Percentiles rank a stretch among this genome's conserved stretches.
phyloP scores from a whole-genome alignment of 2,113 vertebrate species.

The Merops nubicus region DNA sequence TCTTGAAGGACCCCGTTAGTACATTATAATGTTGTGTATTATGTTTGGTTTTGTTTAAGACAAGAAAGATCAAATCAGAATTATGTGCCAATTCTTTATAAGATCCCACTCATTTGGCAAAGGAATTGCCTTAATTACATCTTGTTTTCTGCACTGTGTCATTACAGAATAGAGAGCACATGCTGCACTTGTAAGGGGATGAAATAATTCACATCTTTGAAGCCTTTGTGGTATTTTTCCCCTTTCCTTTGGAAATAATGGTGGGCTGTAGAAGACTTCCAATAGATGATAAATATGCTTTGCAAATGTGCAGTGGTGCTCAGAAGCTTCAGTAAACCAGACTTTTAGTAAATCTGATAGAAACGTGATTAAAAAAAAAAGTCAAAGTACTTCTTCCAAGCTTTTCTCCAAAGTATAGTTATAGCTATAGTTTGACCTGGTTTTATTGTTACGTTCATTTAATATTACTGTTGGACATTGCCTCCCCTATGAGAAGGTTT shows the following conservation, averaged over 20 bases:
- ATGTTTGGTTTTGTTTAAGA: constrained; percentile 28
- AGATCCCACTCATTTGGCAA: constrained; percentile 40
- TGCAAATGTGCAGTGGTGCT: not conserved
- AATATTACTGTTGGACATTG: not conserved
- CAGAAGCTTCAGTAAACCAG: not conserved
- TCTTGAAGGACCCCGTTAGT: not conserved
- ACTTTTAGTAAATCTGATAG: not conserved
- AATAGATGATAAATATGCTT: not conserved
- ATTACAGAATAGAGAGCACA: constrained; percentile 23
- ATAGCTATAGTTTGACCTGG: not conserved
- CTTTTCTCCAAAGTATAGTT: not conserved
- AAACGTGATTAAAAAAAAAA: not conserved
- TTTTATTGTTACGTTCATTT: not conserved
- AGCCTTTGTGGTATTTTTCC: not conserved
- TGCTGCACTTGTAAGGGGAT: not conserved
- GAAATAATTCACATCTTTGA: constrained; percentile 25
- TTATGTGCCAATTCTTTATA: constrained; percentile 12
- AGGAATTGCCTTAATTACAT: constrained; percentile 42
- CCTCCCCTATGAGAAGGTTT: not conserved
- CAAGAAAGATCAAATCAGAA: constrained; percentile 4
- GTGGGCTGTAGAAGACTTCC: not conserved
- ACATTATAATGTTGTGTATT: not conserved
- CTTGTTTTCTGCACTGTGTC: constrained; percentile 23
- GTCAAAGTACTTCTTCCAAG: not conserved
- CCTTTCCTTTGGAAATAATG: not conserved